These are phyloP conservation scores for Hemichromis elongatus DNA, from an alignment of 2,113 vertebrate genomes.

Conservation along the genomic window DNA sequence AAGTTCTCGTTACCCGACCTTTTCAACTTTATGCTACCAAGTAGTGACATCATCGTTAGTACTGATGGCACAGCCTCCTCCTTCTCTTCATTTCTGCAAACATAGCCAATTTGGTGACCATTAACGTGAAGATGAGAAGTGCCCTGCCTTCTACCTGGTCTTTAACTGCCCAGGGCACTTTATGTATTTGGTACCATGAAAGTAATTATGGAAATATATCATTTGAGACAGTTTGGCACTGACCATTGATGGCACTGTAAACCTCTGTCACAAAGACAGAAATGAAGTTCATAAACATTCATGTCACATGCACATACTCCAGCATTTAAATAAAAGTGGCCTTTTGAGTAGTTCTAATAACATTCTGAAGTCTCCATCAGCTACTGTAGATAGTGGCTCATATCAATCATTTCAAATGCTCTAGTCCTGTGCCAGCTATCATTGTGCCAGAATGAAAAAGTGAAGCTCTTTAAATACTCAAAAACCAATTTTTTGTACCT, in stretches of 20 bases:
- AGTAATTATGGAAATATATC: neutral
- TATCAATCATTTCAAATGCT: neutral
- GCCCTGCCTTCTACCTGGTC: accelerated
- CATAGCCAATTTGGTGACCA: neutral
- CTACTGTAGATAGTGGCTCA: neutral
- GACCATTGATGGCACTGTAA: neutral
- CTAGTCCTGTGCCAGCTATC: neutral
- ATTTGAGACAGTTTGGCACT: neutral
- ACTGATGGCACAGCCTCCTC: neutral
- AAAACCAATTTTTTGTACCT: neutral
- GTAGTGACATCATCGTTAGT: neutral
- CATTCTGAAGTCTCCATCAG: slow-evolving; percentile 2
- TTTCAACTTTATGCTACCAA: neutral
- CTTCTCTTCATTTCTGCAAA: neutral
- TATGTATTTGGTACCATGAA: neutral
- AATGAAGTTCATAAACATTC: neutral
- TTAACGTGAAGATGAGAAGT: no score
- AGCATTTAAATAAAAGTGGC: neutral
- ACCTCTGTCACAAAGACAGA: neutral
- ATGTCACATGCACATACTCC: neutral
- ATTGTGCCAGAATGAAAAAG: neutral
- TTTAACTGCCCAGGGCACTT: neutral
- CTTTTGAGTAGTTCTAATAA: neutral
- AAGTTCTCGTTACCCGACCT: neutral
- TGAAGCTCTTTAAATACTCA: neutral